Evolutionary conservation across 2,888 invertebrate genomes (phyloP), one percentile per base, ranked within the genome.

Genomic region (Nasonovia ribisnigri): DNA sequence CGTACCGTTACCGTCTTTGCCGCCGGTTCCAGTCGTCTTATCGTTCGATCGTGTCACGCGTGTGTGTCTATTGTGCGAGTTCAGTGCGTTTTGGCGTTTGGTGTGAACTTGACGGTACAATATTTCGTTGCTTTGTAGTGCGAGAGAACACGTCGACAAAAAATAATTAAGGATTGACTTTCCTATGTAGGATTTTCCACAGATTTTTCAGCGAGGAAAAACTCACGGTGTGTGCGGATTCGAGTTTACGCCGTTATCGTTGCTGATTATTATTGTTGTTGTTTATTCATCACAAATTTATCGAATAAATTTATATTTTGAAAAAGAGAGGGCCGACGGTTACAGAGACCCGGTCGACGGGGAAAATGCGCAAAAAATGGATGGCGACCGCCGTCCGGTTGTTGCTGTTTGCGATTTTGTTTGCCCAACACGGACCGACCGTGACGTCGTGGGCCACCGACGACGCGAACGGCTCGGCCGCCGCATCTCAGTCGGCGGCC

Each of bases 361-460:
- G 36, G 48, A 92, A 43, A 94, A 92, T 90, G 90, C 84, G 89
- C 36, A n/a, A 84, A 60, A 90, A 24, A 42, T 60, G 93, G 57
- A 90, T 86, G 42, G 42, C 36, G 46, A 54, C 42, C 54, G 84
- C 51, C 77, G 84, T 89, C 84, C 89, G 90, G 93, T 36, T 90
- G 90, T 60, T 48, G 57, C 48, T 90, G 51, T 29, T 57, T 20
- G 51, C 46, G 90, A 29, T 57, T 13, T 11, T 93, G 90, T 46
- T 48, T 46, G 84, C 36, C 42, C 88, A 36, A 29, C 92, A 77
- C 42, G 88, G 88, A 1, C 92, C 88, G 92, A 67, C 92, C 88
- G 92, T 84, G 42, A 60, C 48, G 42, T 84, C 90, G 84, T 93
- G 92, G 93, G 67, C 92, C 88, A 88, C 84, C 89, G 84, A 93